Base-by-base conservation (phyloP, 2,888 invertebrate genomes). In the Megalurothrips usitatus region DNA sequence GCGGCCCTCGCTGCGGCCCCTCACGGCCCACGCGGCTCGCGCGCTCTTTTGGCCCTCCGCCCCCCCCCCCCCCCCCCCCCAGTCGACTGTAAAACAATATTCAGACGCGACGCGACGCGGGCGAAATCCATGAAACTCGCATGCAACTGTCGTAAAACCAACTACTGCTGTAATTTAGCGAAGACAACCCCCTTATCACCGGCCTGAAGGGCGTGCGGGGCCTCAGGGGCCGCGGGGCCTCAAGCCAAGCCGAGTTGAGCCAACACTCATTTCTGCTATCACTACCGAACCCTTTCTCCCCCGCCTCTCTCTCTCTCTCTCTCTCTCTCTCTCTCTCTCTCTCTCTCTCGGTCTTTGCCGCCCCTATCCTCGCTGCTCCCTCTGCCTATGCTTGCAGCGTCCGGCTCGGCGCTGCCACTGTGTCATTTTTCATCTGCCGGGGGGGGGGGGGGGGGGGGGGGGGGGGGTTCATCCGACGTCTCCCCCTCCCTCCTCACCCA, bases 351-450 rank as follows among this genome's bases (percentile, higher is more conserved):
- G n/a, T n/a, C n/a, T n/a, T n/a, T n/a, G n/a, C 23, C 23, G 68
- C 12, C 68, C 26, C 23, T 19, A 11, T n/a, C 58, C 2, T 58
- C 52, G 14, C 52, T 6, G 1, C 58, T n/a, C n/a, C 58, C 58
- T 58, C 58, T 58, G 34, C 34, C 34, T 43, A 43, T 43, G 34
- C 34, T 43, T 43, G 3, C 34, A 2, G 34, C 68, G 26, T 23
- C 68, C 68, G 26, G 68, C 12, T 9, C 26, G 52, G 52, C 68
- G 26, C 19, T 58, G 14, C 58, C 68, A 75, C 68, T 26, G 68
- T 75, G 68, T 75, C 68, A 75, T 75, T 75, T 75, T 75, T 75
- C 68, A 75, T 75, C 26, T 43, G 34, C 68, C 58, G 58, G 34
- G 34, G n/a, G n/a, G n/a, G n/a, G n/a, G n/a, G n/a, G n/a, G n/a